Conservation (phyloP, 2,797 vertebrate genomes). For the Pantherophis alleghaniensis region DNA sequence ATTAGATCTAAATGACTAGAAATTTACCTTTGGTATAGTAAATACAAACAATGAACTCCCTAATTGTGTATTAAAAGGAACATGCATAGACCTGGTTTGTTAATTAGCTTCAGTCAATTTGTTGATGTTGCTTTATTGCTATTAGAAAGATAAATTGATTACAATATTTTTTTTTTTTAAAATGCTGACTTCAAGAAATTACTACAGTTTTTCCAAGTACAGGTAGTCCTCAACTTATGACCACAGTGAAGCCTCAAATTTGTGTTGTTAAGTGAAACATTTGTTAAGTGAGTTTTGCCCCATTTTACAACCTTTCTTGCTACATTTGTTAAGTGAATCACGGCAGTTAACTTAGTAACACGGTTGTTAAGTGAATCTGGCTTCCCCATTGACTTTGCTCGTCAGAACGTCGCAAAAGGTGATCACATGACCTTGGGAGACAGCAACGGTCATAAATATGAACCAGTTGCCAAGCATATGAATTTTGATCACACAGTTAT, state of each 20-base stretch:
- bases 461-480: neutral
- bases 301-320: no score
- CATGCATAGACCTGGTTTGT: neutral
- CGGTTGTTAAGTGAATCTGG: neutral
- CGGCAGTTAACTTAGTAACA: no score
- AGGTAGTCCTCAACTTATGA: no score
- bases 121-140: neutral
- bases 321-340: no score
- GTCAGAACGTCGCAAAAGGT: neutral
- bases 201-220: constrained; percentile 7
- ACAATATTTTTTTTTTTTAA: constrained; percentile 20
- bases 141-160: constrained; percentile 32
- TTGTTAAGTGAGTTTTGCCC: no score
- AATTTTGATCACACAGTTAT: neutral
- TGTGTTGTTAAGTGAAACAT: no score
- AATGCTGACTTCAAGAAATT: constrained; percentile 28
- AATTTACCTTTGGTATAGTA: neutral
- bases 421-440: neutral
- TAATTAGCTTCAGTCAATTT: constrained; percentile 3
- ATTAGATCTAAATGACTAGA: neutral
- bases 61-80: constrained; percentile 18
- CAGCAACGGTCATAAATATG: neutral
- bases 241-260: no score
- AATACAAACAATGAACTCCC: neutral
- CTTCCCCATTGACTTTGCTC: neutral